Evolutionary conservation across 2,797 vertebrate genomes (phyloP).

Genomic region (Chelonia mydas): DNA sequence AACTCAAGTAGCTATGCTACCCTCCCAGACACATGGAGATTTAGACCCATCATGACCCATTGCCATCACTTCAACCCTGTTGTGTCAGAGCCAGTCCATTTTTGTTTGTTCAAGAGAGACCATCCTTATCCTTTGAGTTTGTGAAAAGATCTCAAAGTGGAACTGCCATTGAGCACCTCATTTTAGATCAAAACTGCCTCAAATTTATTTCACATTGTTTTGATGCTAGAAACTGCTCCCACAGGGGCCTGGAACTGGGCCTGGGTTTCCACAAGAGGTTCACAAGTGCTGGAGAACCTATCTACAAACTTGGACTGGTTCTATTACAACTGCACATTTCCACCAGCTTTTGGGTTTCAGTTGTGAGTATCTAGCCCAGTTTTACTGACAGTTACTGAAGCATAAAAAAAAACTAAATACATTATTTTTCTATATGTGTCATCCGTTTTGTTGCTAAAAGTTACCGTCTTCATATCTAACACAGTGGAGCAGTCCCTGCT

Average conservation of each 20-base stretch:
- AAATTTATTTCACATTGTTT: not conserved
- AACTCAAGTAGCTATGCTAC: not conserved
- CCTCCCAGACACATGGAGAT: not conserved
- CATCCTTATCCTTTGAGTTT: not conserved
- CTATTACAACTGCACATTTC: not conserved
- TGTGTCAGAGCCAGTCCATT: not conserved
- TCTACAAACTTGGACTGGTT: not conserved
- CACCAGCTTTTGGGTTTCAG: not conserved
- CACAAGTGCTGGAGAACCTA: not conserved
- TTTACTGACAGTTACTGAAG: not conserved
- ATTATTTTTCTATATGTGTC: not conserved
- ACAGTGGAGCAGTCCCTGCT: not conserved
- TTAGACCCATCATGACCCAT: not conserved
- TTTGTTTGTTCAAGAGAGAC: not conserved
- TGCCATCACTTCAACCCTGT: not conserved
- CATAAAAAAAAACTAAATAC: not conserved
- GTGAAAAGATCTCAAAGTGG: not conserved
- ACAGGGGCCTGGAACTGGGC: not conserved
- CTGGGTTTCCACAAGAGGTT: not conserved
- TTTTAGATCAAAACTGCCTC: not conserved
- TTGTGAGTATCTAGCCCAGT: not conserved
- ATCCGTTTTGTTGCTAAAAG: not conserved
- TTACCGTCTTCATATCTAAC: not conserved
- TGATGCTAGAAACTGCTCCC: not conserved
- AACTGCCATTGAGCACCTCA: not conserved